Base-by-base conservation (phyloP, 2,113 vertebrate genomes). In the Campylorhamphus procurvoides region DNA sequence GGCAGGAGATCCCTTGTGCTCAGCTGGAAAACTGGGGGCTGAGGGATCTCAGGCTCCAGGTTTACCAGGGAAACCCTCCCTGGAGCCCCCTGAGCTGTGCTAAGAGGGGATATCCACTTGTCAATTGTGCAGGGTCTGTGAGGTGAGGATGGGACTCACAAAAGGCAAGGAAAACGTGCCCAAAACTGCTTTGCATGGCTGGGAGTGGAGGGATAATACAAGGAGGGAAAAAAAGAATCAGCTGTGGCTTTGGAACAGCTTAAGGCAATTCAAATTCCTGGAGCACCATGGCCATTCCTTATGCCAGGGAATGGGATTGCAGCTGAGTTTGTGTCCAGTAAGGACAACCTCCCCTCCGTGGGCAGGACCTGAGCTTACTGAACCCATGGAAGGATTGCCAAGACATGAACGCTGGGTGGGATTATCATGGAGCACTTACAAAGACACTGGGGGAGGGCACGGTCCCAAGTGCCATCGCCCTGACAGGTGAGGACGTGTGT, bases 401-500 rank as follows among this genome's bases (percentile, higher is more conserved):
- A 18, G 44, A 44, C 44, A 13, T 17, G 18, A 44, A 6, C 17
- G 64, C 29, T 4, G 66, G 62, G 4, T 2, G 3, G 37, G 44
- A n/a, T n/a, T 25, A 33, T 55, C 46, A 50, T 13, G 69, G 83
- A 78, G 24, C 74, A 99, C 99, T 99, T 98, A 99, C 99, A 97
- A 76, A 99, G 98, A 96, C 99, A 99, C 97, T 99, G 99, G 24
- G 99, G 99, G 58, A 99, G 98, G 18, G 99, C 98, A 27, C 98
- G 98, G 96, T 99, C 99, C 99, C 99, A 99, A 12, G 99, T 99
- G 92, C 99, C 99, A 33, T 99, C 99, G 5, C 99, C 99, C 97
- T 99, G 99, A 97, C 99, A 99, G 79, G 98, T 98, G 86, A 99
- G 98, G 47, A 98, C 98, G n/a, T 98, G 99, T 25, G 98, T 99